Evolutionary conservation across 2,888 invertebrate species (phyloP).

Genomic region (Apeira syringaria): DNA sequence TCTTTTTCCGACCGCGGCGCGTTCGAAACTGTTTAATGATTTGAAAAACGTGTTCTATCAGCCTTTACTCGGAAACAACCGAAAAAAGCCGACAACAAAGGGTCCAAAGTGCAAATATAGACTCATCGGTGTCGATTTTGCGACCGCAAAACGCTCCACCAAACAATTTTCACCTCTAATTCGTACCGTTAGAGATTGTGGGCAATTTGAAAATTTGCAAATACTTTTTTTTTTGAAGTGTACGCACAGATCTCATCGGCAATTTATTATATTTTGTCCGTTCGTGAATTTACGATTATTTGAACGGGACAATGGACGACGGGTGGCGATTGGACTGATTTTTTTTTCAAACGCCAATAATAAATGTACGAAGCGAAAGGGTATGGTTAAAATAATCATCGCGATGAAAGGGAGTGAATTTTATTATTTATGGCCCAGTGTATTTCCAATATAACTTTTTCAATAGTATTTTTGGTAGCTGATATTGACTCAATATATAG

Average conservation of each 20-base stretch:
- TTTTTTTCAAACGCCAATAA: constrained; percentile 76
- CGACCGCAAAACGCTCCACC: constrained; percentile 26
- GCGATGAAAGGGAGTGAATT: constrained; percentile 30
- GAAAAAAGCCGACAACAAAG: constrained; percentile 81
- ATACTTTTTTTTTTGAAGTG: constrained; percentile 51
- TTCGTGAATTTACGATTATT: constrained; percentile 81
- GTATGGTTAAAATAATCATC: constrained; percentile 36
- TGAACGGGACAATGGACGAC: constrained; percentile 71
- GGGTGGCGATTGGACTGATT: constrained; percentile 66
- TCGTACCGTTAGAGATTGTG: constrained; percentile 26
- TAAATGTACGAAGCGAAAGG: constrained; percentile 53
- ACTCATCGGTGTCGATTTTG: constrained; percentile 52
- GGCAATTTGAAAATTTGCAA: constrained; percentile 25
- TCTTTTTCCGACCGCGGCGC: constrained; percentile 69
- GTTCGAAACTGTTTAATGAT: constrained; percentile 83
- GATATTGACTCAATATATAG: too few species aligned
- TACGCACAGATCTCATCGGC: constrained; percentile 80
- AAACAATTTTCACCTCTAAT: constrained; percentile 46
- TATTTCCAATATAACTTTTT: constrained; percentile 15
- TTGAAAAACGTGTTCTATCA: constrained; percentile 84
- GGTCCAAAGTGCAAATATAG: constrained; percentile 80
- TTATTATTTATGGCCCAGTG: constrained; percentile 19
- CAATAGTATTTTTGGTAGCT: too few species aligned
- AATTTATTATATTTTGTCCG: constrained; percentile 83
- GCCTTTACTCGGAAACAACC: constrained; percentile 80